Evolutionary conservation across 2,888 invertebrate species (phyloP), one percentile per base, ranked within the genome.

Genomic region (Galerucella nymphaeae): DNA sequence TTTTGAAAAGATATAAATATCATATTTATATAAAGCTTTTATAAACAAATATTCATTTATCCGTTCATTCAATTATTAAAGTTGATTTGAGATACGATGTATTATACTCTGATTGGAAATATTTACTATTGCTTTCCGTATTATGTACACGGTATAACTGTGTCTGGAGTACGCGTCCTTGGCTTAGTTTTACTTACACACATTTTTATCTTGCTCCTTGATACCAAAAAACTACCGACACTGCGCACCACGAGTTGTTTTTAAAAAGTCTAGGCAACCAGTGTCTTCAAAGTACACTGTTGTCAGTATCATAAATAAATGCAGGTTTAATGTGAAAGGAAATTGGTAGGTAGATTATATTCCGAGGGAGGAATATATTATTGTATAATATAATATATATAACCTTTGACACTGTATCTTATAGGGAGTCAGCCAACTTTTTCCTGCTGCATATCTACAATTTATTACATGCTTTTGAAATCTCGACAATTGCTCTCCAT

Each of bases 241-340:
- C 59, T 45, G 67, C 67, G 67, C 67, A 67, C 67, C 67, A 67
- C 67, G 66, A 38, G 61, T 58, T 18, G 61, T 62, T 42, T 62
- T 38, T 6, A 16, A 42, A 62, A 42, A 62, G 18, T 62, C 41
- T 62, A 13, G 6, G 9, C 18, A 62, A 42, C 61, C 6, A 4
- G 16, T 13, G 42, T 62, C 61, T 42, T 62, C 16, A 62, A 53
- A 38, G n/a, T 42, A 13, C 42, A 38, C 13, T 18, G 61, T 41
- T 62, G 61, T 16, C 61, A 3, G 14, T 58, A 18, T 18, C 18
- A 2, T 23, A 13, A 30, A 5, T 30, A 30, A 30, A 23, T 1
- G 3, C 23, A 23, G 23, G 3, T 23, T 23, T 23, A 23, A 23
- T 3, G 3, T 23, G 23, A 23, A 23, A 23, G 23, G 23, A 23